Percentiles rank a stretch among this genome's conserved stretches.
Evolutionary conservation across 2,888 invertebrate species (phyloP).

Genomic region (Apamea crenata): DNA sequence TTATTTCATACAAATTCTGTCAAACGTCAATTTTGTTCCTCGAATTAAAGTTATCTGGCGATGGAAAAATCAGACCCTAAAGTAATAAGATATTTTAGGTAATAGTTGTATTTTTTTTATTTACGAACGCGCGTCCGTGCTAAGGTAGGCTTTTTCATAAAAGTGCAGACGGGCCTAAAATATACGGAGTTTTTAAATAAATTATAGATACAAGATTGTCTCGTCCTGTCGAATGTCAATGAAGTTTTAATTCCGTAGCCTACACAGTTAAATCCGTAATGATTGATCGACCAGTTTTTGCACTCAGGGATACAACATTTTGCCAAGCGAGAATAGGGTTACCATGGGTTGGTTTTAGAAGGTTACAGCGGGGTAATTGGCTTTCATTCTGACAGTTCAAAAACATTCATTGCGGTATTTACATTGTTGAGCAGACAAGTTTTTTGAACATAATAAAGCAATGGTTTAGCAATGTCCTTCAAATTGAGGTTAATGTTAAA

Average conservation of each 20-base stretch:
- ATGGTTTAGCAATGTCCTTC: too few species aligned
- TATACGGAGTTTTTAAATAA: slow-evolving; percentile 22
- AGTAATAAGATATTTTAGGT: too few species aligned
- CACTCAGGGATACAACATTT: slow-evolving; percentile 65
- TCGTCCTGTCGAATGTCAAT: slow-evolving; percentile 70
- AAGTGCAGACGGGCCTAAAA: background rate
- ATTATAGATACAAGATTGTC: slow-evolving; percentile 36
- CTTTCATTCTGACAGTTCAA: background rate
- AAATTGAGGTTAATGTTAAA: too few species aligned
- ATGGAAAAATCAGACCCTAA: too few species aligned
- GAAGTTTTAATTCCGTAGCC: slow-evolving; percentile 78
- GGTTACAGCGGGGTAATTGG: background rate
- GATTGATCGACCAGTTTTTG: slow-evolving; percentile 83
- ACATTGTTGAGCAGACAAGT: too few species aligned
- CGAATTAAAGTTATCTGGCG: too few species aligned
- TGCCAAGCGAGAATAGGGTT: slow-evolving; percentile 39
- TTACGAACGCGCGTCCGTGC: background rate
- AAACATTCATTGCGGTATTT: too few species aligned
- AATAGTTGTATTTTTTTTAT: too few species aligned
- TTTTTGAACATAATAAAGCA: too few species aligned
- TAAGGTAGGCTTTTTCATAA: background rate
- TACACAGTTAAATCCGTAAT: slow-evolving; percentile 79
- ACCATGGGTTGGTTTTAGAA: slow-evolving; percentile 9
- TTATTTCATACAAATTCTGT: too few species aligned
- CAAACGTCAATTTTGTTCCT: too few species aligned